phyloP scores from a whole-genome alignment of 2,797 vertebrate genomes.

The Dromococcyx pavoninus region DNA sequence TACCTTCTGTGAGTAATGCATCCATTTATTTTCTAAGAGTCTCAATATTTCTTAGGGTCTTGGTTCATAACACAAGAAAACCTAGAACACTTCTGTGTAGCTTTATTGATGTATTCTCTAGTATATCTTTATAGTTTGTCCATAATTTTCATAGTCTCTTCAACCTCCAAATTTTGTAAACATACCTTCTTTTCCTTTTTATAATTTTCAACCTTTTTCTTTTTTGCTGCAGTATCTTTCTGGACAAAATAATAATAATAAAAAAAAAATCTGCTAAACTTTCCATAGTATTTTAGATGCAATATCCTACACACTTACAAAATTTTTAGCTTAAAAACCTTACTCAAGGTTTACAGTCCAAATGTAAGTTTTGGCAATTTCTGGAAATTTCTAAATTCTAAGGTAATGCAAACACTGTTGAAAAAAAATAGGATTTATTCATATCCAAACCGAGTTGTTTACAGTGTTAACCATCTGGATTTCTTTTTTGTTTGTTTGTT shows the following conservation, averaged over 20 bases:
- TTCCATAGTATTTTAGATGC: background rate
- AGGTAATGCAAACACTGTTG: background rate
- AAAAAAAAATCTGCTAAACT: background rate
- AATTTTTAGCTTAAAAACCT: background rate
- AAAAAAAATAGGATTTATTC: background rate
- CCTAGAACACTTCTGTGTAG: background rate
- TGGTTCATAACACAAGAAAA: background rate
- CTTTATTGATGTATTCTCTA: background rate
- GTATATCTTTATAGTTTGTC: background rate
- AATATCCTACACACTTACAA: background rate
- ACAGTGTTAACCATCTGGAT: background rate
- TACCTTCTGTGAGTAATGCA: background rate
- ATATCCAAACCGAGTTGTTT: background rate
- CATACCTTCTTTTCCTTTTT: background rate
- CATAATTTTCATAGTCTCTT: background rate
- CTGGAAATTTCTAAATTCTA: background rate
- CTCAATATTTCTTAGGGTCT: background rate
- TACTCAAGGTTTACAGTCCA: background rate
- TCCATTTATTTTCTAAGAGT: background rate
- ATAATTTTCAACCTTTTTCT: background rate
- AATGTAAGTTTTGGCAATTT: background rate
- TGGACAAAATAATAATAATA: no score
- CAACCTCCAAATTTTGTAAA: background rate
- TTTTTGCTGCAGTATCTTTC: background rate
- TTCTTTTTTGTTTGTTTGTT: background rate